A percentile compares a stretch with the other conserved stretches of the same genome.
phyloP scores from a whole-genome alignment of 2,113 vertebrate genomes.

The Glareola pratincola region DNA sequence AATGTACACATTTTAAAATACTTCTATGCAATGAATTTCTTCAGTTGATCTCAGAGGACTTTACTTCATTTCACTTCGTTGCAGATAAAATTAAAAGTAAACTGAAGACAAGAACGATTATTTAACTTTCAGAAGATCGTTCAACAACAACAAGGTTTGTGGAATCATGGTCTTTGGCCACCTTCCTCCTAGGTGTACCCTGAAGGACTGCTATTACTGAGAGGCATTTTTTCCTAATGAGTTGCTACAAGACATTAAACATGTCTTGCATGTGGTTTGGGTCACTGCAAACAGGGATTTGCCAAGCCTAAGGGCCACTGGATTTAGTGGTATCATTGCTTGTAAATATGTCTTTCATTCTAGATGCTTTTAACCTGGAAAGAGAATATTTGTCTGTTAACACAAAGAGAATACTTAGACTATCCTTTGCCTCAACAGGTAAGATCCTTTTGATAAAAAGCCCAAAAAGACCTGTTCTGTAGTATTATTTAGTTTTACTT shows the following conservation, averaged over 20 bases:
- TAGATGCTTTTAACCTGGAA: not conserved
- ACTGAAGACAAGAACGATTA: not conserved
- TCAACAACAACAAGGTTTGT: not conserved
- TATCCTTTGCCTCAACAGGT: not conserved
- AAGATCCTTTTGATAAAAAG: not conserved
- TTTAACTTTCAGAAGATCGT: not conserved
- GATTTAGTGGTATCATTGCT: not conserved
- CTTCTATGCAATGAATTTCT: not conserved
- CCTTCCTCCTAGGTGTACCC: not conserved
- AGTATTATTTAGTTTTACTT: not conserved
- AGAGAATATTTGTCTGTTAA: not conserved
- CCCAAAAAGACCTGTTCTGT: not conserved
- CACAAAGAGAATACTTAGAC: not conserved
- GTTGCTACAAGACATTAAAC: not conserved
- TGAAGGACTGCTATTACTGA: not conserved
- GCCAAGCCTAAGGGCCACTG: not conserved
- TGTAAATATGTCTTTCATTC: not conserved
- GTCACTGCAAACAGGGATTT: not conserved
- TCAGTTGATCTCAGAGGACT: not conserved
- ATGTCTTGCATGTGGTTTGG: not conserved
- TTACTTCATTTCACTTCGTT: not conserved
- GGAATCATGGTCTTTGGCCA: not conserved
- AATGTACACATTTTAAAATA: slow-evolving; percentile 41
- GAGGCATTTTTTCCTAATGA: not conserved
- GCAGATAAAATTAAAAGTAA: not conserved